Evolutionary conservation across 2,113 vertebrate species (phyloP).

Genomic region (Morone chrysops): DNA sequence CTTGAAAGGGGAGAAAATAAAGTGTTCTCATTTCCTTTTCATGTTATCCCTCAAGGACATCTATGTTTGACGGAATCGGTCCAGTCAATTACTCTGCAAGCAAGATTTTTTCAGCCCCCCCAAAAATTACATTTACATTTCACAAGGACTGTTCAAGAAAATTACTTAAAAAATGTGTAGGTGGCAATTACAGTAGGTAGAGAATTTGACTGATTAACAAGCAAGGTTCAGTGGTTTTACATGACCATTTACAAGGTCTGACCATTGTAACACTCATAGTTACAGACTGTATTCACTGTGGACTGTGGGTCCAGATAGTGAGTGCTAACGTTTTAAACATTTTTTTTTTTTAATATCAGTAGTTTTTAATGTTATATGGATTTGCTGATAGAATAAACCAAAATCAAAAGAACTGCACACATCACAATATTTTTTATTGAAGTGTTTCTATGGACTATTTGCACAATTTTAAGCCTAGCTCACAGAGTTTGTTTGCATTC

Average conservation of each 20-base stretch:
- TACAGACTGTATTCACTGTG: background rate
- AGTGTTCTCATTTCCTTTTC: slow-evolving; percentile 27
- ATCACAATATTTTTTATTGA: slow-evolving; percentile 52
- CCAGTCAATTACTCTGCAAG: background rate
- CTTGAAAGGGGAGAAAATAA: slow-evolving; percentile 8
- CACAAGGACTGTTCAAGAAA: background rate
- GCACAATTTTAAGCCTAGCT: slow-evolving; percentile 64
- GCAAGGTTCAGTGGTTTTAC: slow-evolving; percentile 19
- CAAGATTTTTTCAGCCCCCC: background rate
- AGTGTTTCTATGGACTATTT: slow-evolving; percentile 54
- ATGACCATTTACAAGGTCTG: slow-evolving; percentile 16
- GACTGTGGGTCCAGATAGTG: background rate
- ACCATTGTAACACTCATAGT: background rate
- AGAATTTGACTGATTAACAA: slow-evolving; percentile 12
- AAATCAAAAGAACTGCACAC: slow-evolving; percentile 12
- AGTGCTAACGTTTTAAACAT: background rate
- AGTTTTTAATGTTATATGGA: background rate
- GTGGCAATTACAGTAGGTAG: background rate
- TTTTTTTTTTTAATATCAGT: background rate
- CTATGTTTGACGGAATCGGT: background rate
- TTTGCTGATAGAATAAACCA: background rate
- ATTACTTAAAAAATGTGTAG: background rate
- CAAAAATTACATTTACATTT: background rate
- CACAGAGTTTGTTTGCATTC: slow-evolving; percentile 60
- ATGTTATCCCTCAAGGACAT: slow-evolving; percentile 32